Base-by-base conservation (phyloP, 1,140 invertebrate species). In the Elymnias hypermnestra region DNA sequence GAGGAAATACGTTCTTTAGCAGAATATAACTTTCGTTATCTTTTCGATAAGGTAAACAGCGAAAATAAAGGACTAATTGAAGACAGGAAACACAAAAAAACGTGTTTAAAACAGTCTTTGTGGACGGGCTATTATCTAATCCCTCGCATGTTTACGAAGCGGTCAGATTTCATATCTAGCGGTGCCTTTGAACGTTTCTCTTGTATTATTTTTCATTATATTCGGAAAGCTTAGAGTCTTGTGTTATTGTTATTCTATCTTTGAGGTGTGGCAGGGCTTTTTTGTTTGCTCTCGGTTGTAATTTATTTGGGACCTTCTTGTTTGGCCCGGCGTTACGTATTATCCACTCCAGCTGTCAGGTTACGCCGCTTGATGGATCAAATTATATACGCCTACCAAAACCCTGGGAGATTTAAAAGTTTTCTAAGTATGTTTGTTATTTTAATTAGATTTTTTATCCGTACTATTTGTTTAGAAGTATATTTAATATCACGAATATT, bases 221-320 rank as follows among this genome's bases (percentile, higher is more conserved):
- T 59, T 55, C 59, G 18, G 29, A 49, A 58, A 64, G 52, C 53
- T 60, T 47, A 58, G 64, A 53, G 52, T 67, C 72, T 21, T 53
- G 47, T 73, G 72, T 78, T 77, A 79, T 83, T 83, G 76, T 81
- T 81, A 74, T 83, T 81, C 68, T 73, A 69, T 76, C 67, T 75
- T 62, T 70, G 65, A 79, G 73, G 72, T 73, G 69, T 78, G 71
- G 69, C 67, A 64, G 57, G 47, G 49, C 58, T 66, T 81, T 74
- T 79, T 79, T 83, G 72, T 81, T 77, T 70, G 66, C 59, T 57
- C 62, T 66, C 53, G 22, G 14, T 49, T 57, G 68, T 73, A 68
- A 76, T 83, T 83, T 81, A 83, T 83, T 78, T 81, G 66, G 59
- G 55, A 56, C 52, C 65, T 71, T 76, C 71, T 78, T 81, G 72